Evolutionary conservation across 2,888 invertebrate species (phyloP).

Genomic region (Hoplodrina blanda): DNA sequence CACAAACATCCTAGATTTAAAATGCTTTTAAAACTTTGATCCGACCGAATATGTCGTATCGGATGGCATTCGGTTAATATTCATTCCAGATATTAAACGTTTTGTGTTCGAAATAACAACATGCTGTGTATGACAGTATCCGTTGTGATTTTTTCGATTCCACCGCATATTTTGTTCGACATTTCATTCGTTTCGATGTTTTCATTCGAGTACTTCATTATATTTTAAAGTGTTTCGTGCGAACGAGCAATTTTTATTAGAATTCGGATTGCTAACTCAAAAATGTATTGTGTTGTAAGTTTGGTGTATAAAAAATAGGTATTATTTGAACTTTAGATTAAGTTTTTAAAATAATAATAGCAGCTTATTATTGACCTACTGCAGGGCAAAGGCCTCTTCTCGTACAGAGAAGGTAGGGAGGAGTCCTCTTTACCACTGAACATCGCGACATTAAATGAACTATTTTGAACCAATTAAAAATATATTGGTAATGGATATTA

Average conservation of each 20-base stretch:
- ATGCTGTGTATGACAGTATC: conserved; percentile 48
- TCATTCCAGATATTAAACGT: conserved; percentile 71
- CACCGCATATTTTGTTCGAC: conserved; percentile 50
- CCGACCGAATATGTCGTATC: conserved; percentile 65
- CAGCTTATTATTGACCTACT: no score
- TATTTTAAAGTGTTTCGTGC: conserved; percentile 39
- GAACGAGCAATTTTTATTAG: conserved; percentile 22
- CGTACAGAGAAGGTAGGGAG: no score
- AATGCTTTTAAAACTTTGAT: conserved; percentile 69
- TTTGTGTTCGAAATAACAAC: conserved; percentile 67
- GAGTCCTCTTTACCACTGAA: no score
- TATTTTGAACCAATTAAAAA: no score
- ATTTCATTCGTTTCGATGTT: conserved; percentile 47
- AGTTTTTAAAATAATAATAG: no score
- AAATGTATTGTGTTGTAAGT: not conserved
- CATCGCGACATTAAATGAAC: no score
- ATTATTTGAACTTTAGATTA: not conserved
- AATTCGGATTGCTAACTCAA: conserved; percentile 20
- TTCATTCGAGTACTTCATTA: conserved; percentile 43
- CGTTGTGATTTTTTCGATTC: conserved; percentile 51
- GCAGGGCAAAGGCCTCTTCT: no score
- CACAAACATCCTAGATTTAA: conserved; percentile 39
- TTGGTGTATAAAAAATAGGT: not conserved
- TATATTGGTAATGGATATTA: no score
- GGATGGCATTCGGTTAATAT: conserved; percentile 64